Evolutionary conservation across 2,888 invertebrate species (phyloP), one percentile per base, ranked within the genome.

Genomic region (Campoletis raptor): DNA sequence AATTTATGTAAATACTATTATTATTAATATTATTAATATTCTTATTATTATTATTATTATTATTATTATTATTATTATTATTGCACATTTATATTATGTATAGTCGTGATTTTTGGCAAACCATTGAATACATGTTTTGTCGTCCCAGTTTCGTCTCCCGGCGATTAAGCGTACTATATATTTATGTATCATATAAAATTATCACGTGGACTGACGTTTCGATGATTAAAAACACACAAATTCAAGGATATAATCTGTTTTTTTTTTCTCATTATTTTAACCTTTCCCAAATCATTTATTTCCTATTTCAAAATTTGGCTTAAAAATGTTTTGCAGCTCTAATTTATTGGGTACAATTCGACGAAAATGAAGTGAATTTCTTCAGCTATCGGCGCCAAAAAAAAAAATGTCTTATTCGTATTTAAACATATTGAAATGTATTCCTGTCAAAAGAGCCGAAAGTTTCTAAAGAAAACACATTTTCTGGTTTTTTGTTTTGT

Each of bases 151-250:
- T 40, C 42, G 21, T 21, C 89, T 87, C 88, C 87, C 91, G 90
- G 85, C 89, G 90, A 89, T 91, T 89, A 89, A 88, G 83, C 89
- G 91, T 89, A 88, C 87, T 89, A 89, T 87, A 89, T 87, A 64
- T 64, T 73, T 61, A 73, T 64, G 82, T 87, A 89, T 87, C 86
- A 82, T 89, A 84, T 91, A 90, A 91, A 92, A 91, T 88, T 86
- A 89, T 83, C 80, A 85, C 78, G 79, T 87, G 89, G 85, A 89
- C 89, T 85, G 90, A 89, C 89, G 89, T 89, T 90, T 89, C 89
- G 88, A 88, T 87, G 86, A 89, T 89, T 92, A 92, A 92, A 92
- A 92, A 81, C 87, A 82, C 83, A 90, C 84, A 90, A 89, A 85
- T 89, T 89, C 88, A 89, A 91, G 80, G 66, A 89, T 87, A 57